Base-by-base conservation (phyloP, 2,888 invertebrate genomes). In the Phyllotreta cruciferae region DNA sequence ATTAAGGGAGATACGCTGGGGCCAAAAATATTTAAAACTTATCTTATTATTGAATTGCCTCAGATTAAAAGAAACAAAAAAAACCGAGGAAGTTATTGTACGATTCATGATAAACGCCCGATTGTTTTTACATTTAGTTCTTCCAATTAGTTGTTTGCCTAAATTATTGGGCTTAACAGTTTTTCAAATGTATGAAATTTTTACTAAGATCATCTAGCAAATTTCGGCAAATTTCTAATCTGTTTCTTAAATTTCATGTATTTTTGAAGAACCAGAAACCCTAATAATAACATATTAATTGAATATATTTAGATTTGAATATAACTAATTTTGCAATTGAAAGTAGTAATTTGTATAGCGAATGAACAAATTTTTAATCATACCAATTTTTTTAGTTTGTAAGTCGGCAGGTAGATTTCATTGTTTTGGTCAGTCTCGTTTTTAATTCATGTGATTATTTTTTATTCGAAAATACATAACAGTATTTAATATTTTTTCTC, bases 11-110 rank as follows among this genome's bases (percentile, higher is more conserved):
- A 69, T 67, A 73, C 24, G 24, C 80, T 79, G 80, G 80, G 80
- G 80, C 80, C 80, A 80, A 79, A 76, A 57, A 72, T 24, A 69
- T 75, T 73, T 71, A 74, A 76, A 75, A 77, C 77, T 77, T 78
- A 79, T 79, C 79, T 79, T 77, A 79, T 76, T 74, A 74, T 71
- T 70, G 13, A 41, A 63, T 75, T 76, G 79, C 79, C 78, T 79
- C 79, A 78, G 78, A 77, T 71, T 57, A 57, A 67, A 62, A 63
- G 56, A 38, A 50, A 56, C 50, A 38, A 58, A 52, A 60, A 54
- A 56, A 53, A n/a, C 39, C 57, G 50, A 53, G 42, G 58, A 57
- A 57, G 55, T 61, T 55, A 50, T 41, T 50, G 35, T 34, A 44
- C 9, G 34, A 55, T 55, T 35, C 50, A 50, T 11, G 34, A 50